Conservation (phyloP, 1,140 invertebrate genomes). For the Pogonomyrmex californicus region DNA sequence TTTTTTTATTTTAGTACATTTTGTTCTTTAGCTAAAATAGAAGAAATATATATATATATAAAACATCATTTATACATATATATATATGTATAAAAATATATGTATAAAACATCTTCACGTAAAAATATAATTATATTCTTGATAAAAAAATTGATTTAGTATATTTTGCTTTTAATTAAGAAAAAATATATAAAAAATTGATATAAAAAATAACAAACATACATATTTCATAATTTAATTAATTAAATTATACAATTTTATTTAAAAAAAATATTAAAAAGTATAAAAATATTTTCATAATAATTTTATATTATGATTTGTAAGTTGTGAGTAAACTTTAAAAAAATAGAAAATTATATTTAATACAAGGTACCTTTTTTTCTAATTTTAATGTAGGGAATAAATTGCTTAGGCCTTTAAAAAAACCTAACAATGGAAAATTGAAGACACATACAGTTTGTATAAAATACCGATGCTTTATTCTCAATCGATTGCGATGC, state of each 20-base stretch:
- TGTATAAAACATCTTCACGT: too few relatives aligned
- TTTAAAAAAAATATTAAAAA: neutral
- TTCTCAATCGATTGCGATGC: slow-evolving; percentile 81
- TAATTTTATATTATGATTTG: neutral
- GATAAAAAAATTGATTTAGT: neutral
- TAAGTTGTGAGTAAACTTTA: neutral
- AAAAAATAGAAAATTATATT: neutral
- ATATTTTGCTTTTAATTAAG: neutral
- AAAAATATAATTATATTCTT: too few relatives aligned
- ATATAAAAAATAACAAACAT: neutral
- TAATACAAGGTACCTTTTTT: neutral
- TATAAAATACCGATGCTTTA: slow-evolving; percentile 85
- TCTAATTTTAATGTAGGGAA: neutral
- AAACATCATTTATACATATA: too few relatives aligned
- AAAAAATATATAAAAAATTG: neutral
- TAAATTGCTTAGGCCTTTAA: too few relatives aligned
- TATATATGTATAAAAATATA: too few relatives aligned
- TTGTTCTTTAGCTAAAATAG: too few relatives aligned
- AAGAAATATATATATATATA: too few relatives aligned
- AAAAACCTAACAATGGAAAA: neutral
- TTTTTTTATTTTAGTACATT: too few relatives aligned
- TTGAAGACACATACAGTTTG: slow-evolving; percentile 52
- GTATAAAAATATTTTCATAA: neutral
- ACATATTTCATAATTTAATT: neutral
- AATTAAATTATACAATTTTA: neutral